Evolutionary conservation across 2,888 invertebrate species (phyloP), one percentile per base, ranked within the genome.

Genomic region (Agriopis leucophaearia): DNA sequence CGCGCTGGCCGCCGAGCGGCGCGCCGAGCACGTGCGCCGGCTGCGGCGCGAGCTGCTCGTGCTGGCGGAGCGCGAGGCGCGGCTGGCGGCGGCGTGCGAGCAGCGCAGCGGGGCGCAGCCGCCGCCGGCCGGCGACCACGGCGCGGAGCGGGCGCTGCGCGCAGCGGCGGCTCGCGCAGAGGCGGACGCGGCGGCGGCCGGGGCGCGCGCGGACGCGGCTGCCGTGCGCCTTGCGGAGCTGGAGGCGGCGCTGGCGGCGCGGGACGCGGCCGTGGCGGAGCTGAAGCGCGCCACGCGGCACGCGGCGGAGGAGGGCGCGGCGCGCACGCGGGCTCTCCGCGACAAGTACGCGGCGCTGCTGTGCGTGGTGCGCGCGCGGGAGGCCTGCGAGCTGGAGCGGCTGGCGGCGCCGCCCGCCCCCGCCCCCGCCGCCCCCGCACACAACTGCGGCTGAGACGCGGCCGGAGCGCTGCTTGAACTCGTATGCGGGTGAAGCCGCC

Each of bases 321-420:
- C 95, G 78, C 91, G 95, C 76, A 78, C 95, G 75, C 94, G 94
- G 71, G 95, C 95, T 12, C 88, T 95, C 69, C 94, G 94, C 75
- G 95, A 95, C 77, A 95, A 95, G 85, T 96, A 95, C 86, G 85
- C 90, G 73, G 93, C 95, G 71, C 93, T 95, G 78, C 88, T 94
- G 80, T 91, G 94, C 66, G 93, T 95, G 64, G 94, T 95, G 87
- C 93, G 95, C 78, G 89, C 94, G 35, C 82, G 92, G 42, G 95
- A 95, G 80, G 88, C 91, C 72, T 94, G 94, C 65, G 90, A 94
- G 64, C 89, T 96, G 62, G 94, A 95, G 82, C 87, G 94, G 51
- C 92, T 92, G 74, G 91, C 90, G 78, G 83, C 78, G 71, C 77
- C 78, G 69, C 73, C 89, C 88, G 78, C 92, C 88, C 70, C 83